Evolutionary conservation across 2,113 vertebrate genomes (phyloP).

Genomic region (Columba janthina): DNA sequence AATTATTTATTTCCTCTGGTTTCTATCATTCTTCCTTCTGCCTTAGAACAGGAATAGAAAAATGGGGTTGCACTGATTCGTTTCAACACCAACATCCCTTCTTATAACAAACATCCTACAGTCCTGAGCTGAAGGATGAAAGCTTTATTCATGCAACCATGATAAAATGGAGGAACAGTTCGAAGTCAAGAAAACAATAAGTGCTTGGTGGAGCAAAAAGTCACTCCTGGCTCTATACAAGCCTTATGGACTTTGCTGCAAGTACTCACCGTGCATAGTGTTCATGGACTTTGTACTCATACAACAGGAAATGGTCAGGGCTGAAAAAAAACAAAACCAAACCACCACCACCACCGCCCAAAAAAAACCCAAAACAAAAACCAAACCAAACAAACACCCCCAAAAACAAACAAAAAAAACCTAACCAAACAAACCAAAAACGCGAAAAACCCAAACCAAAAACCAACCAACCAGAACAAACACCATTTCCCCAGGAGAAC

Average conservation of each 20-base stretch:
- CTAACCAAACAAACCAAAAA: no score
- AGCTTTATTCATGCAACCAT: not conserved
- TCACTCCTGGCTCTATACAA: not conserved
- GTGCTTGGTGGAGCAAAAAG: not conserved
- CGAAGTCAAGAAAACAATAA: not conserved
- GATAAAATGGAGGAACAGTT: not conserved
- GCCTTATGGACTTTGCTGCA: not conserved
- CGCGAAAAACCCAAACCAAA: no score
- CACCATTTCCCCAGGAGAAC: not conserved
- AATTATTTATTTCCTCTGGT: slow-evolving; percentile 74
- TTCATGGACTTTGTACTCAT: not conserved
- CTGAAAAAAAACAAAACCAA: not conserved
- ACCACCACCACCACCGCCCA: no score
- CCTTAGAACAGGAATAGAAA: slow-evolving; percentile 6
- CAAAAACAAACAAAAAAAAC: no score
- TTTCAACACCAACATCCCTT: not conserved
- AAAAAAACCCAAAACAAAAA: no score
- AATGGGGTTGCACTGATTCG: not conserved
- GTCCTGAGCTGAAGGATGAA: not conserved
- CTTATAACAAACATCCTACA: not conserved
- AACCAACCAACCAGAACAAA: no score
- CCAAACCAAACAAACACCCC: no score
- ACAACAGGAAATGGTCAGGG: not conserved
- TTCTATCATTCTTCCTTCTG: slow-evolving; percentile 59
- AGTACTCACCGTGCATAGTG: not conserved